Percentiles rank a stretch among this genome's conserved stretches.
These are phyloP conservation scores for Latrodectus geometricus DNA, from an alignment of 1,140 invertebrate species.

Conservation along the genomic window DNA sequence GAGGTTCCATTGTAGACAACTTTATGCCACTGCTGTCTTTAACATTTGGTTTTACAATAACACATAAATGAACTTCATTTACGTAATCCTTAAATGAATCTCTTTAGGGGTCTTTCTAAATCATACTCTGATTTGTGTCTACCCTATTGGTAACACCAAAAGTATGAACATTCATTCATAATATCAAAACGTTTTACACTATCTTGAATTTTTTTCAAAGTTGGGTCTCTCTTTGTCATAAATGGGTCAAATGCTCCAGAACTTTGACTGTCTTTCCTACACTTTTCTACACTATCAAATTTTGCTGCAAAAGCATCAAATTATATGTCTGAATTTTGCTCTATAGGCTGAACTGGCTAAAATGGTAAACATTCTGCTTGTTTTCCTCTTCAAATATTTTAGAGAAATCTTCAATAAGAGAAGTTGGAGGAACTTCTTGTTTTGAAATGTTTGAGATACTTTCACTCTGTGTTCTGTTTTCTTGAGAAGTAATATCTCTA, in stretches of 20 bases:
- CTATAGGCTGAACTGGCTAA: slow-evolving; percentile 27
- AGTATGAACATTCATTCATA: slow-evolving; percentile 64
- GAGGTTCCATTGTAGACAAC: slow-evolving; percentile 53
- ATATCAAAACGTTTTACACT: slow-evolving; percentile 57
- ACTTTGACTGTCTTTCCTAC: slow-evolving; percentile 64
- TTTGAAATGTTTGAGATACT: too few relatives aligned
- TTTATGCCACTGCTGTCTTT: slow-evolving; percentile 56
- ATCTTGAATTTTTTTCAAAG: too few relatives aligned
- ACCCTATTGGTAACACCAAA: slow-evolving; percentile 52
- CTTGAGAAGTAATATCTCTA: too few relatives aligned
- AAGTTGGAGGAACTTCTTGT: too few relatives aligned
- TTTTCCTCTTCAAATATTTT: too few relatives aligned
- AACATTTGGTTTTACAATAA: slow-evolving; percentile 65
- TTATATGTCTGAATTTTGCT: slow-evolving; percentile 40
- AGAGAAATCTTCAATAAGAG: too few relatives aligned
- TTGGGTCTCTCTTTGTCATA: slow-evolving; percentile 68
- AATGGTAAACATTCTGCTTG: slow-evolving; percentile 37
- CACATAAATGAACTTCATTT: slow-evolving; percentile 63
- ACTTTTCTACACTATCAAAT: slow-evolving; percentile 64
- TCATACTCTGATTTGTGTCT: too few relatives aligned
- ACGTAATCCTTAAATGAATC: slow-evolving; percentile 65
- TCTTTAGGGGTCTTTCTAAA: slow-evolving; percentile 61
- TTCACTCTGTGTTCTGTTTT: too few relatives aligned
- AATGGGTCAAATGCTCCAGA: slow-evolving; percentile 87
- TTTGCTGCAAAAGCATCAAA: slow-evolving; percentile 68